Evolutionary conservation across 2,888 invertebrate species (phyloP).

Genomic region (Bruchidius siliquastri): DNA sequence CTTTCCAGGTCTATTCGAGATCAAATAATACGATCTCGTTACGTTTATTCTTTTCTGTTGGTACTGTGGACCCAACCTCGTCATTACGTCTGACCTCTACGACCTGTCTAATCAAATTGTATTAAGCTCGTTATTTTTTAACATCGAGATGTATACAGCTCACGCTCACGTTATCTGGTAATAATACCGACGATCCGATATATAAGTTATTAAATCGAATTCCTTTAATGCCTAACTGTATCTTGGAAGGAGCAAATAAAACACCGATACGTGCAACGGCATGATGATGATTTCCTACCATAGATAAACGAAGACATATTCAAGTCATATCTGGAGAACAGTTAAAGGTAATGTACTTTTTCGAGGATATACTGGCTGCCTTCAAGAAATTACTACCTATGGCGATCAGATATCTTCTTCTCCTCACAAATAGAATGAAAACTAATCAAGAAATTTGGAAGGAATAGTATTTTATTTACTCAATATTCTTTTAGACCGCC

Average conservation of each 20-base stretch:
- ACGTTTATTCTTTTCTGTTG: neutral
- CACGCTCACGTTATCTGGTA: neutral
- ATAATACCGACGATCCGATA: neutral
- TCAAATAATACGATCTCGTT: neutral
- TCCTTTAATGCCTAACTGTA: neutral
- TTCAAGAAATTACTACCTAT: too few species aligned
- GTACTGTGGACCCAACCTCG: neutral
- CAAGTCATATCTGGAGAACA: neutral
- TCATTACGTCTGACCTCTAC: neutral
- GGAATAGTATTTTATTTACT: too few species aligned
- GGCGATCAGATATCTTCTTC: too few species aligned
- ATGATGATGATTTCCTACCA: neutral
- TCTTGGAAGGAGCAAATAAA: neutral
- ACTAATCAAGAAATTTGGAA: too few species aligned
- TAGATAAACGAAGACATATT: neutral
- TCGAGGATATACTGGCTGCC: neutral
- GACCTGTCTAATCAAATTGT: neutral
- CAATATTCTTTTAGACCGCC: too few species aligned
- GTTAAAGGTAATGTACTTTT: neutral
- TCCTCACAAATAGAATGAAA: too few species aligned
- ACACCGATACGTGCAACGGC: neutral
- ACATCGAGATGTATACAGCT: neutral
- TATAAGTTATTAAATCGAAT: neutral
- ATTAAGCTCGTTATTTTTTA: neutral
- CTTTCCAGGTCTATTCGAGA: neutral